Base-by-base conservation (phyloP, 2,888 invertebrate species). In the Helobdella robusta region DNA sequence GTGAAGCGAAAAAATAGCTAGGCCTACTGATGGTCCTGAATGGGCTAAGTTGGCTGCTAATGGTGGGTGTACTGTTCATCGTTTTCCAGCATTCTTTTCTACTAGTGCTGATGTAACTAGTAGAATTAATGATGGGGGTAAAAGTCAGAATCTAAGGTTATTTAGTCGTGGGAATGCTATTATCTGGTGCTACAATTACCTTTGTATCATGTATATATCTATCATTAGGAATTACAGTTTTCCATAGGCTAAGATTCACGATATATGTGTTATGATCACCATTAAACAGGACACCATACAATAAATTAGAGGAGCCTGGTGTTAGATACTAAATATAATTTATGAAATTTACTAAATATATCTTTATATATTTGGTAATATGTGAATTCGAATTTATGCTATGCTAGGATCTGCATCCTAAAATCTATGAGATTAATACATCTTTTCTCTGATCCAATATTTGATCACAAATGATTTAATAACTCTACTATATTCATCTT, bases 121-220 rank as follows among this genome's bases (percentile, higher is more conserved):
- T 56, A 89, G 71, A n/a, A 83, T 81, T 73, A 89, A 73, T 11
- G 87, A 85, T 0, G 86, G 86, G 0, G 86, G 86, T n/a, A 89
- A 70, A 65, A 89, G 70, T 83, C 88, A 89, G 82, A 88, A 89
- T 78, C 87, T 88, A 84, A 88, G 85, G 82, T 88, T 88, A 84
- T 89, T 89, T 83, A 89, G 83, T 75, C 87, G 87, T 0, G 88
- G 88, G 63, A 88, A 89, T 11, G 86, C 86, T 82, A n/a, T 89
- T 88, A 83, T 89, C 89, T 2, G 87, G 87, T 0, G 86, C 85
- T 69, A 86, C 86, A 74, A 89, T 73, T 83, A 89, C 87, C 80
- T 89, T 72, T 4, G 88, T 88, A 0, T 88, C 81, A 78, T 89
- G 74, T 84, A 87, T 89, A 80, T 89, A 89, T 68, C 89, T 89